Percentiles rank a stretch among this genome's conserved stretches.
Conservation (phyloP, 2,113 vertebrate genomes). For the Gymnocephalus cernua region DNA sequence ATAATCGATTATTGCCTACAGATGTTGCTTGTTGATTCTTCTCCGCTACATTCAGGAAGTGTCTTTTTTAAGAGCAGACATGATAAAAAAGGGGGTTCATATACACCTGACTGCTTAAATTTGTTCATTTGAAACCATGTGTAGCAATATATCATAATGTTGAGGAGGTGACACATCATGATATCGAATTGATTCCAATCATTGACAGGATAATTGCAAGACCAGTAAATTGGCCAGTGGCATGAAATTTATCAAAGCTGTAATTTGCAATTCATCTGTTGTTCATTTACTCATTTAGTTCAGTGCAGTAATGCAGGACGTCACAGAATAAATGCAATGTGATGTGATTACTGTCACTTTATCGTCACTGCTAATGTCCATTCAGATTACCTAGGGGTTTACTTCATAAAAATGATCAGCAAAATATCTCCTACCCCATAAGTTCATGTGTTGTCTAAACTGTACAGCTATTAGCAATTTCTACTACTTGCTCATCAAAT, state of each 20-base stretch:
- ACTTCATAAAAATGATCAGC: background rate
- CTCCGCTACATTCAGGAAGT: too few relatives aligned
- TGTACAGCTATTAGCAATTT: constrained; percentile 4
- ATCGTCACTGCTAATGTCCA: background rate
- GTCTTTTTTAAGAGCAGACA: too few relatives aligned
- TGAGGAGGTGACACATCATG: too few relatives aligned
- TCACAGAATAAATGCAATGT: background rate
- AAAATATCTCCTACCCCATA: background rate
- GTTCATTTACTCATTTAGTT: background rate
- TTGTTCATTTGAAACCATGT: too few relatives aligned
- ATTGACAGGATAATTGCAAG: too few relatives aligned
- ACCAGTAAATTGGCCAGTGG: background rate
- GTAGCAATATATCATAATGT: too few relatives aligned
- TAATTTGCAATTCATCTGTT: background rate
- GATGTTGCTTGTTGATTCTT: too few relatives aligned
- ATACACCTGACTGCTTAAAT: too few relatives aligned
- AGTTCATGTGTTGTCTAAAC: background rate
- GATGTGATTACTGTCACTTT: background rate
- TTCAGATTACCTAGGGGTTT: background rate
- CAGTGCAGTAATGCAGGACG: background rate
- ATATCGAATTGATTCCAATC: too few relatives aligned
- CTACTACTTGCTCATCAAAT: constrained; percentile 1
- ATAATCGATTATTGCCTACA: too few relatives aligned
- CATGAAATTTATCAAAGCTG: background rate
- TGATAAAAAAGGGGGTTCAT: too few relatives aligned